A percentile compares a stretch with the other conserved stretches of the same genome.
phyloP scores from a whole-genome alignment of 92 coral and sea anemone genomes.

The Blastomussa wellsi region DNA sequence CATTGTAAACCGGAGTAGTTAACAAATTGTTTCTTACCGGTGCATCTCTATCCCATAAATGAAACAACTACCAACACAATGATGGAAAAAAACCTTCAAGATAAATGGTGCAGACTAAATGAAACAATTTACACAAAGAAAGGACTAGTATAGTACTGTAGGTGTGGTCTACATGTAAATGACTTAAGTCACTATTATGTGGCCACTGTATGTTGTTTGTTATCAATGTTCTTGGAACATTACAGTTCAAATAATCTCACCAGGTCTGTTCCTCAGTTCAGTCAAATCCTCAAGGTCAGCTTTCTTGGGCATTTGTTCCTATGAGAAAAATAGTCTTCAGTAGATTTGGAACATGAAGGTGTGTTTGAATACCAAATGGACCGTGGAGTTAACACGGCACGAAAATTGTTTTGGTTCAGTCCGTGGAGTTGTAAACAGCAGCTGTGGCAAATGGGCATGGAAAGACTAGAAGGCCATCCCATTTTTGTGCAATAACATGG shows the following conservation, averaged over 20 bases:
- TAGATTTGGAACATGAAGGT: background rate
- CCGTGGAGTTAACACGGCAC: too few species aligned
- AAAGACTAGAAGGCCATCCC: too few species aligned
- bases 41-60: too few species aligned
- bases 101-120: background rate
- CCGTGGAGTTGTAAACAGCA: too few species aligned
- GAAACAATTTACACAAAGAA: background rate
- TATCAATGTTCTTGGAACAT: too few species aligned
- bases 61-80: too few species aligned
- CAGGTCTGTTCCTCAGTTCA: conserved; percentile 86
- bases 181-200: background rate
- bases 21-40: too few species aligned
- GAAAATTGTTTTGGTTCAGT: too few species aligned
- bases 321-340: background rate
- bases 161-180: background rate
- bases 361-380: too few species aligned
- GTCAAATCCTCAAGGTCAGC: conserved; percentile 90
- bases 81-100: background rate
- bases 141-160: background rate
- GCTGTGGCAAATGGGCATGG: too few species aligned
- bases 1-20: too few species aligned
- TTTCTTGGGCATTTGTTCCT: conserved; percentile 97
- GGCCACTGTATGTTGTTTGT: background rate
- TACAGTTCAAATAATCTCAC: conserved; percentile 74
- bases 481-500: too few species aligned